These are phyloP conservation scores for Arion vulgaris DNA, from an alignment of 1,140 invertebrate species.

Conservation along the genomic window DNA sequence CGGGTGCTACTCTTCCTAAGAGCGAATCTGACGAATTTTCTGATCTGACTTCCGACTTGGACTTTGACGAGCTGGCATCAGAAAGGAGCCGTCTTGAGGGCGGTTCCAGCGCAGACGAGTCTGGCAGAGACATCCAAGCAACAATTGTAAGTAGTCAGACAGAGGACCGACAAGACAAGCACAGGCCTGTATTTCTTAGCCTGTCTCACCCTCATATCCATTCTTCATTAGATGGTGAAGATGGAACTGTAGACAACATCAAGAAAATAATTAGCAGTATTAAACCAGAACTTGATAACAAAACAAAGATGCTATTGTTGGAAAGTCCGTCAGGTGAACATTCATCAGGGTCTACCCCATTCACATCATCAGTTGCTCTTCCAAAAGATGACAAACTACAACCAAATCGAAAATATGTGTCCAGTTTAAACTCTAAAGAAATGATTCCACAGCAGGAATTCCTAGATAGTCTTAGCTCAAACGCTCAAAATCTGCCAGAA, in stretches of 20 bases:
- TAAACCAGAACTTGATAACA: no score
- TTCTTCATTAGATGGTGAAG: slow-evolving; percentile 55
- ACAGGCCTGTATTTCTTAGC: slow-evolving; percentile 62
- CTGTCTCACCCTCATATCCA: slow-evolving; percentile 61
- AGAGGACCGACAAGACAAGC: slow-evolving; percentile 48
- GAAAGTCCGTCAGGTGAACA: slow-evolving; percentile 21
- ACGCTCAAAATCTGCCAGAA: no score
- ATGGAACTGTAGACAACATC: not conserved
- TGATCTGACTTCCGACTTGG: slow-evolving; percentile 45
- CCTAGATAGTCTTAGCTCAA: no score
- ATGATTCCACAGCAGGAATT: no score
- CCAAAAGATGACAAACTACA: no score
- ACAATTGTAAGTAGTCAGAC: slow-evolving; percentile 17
- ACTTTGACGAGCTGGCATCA: slow-evolving; percentile 53
- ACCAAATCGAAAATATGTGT: no score
- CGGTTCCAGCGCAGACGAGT: slow-evolving; percentile 46
- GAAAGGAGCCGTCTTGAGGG: slow-evolving; percentile 69
- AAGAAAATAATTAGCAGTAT: not conserved
- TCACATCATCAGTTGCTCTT: no score
- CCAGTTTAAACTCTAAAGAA: no score
- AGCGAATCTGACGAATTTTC: slow-evolving; percentile 53
- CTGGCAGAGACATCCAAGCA: slow-evolving; percentile 42
- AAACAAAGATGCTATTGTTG: not conserved
- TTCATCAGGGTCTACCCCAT: no score
- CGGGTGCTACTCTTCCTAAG: slow-evolving; percentile 44